Base-by-base conservation (phyloP, 1,140 invertebrate species). In the Tetramorium parvispinum region DNA sequence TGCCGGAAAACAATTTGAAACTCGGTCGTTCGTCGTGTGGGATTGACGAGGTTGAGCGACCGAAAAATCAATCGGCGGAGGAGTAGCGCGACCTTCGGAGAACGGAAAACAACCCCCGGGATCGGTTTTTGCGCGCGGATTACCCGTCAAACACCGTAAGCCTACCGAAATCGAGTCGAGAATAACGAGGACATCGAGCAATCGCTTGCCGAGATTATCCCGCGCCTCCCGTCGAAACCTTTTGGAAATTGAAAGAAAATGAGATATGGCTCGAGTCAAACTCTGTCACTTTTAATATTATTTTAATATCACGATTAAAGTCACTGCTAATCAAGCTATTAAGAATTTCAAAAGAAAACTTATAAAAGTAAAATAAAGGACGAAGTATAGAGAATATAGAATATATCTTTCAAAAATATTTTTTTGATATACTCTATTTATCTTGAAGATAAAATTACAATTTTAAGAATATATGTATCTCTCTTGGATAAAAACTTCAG, bases 111-210 rank as follows among this genome's bases (percentile, higher is more conserved):
- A 65, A 65, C 61, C 78, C 37, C 40, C 16, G 46, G 32, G 21
- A 53, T 78, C 71, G 40, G 43, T 46, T 55, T 87, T 85, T 85
- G 49, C 11, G 24, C 55, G 16, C 37, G 66, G 79, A 79, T 88
- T 70, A 79, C 18, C 8, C 78, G 46, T 65, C 59, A 55, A 63
- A 51, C 76, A 63, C 11, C 70, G 32, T 70, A 86, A 86, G 55
- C 82, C 61, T 37, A 24, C 1, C 68, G 57, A 89, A 89, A 89
- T 86, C 83, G 87, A 89, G 85, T 27, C 40, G 55, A 65, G 49
- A 46, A 57, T 83, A 87, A 87, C 79, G 77, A 81, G 83, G 21
- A 70, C 10, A 73, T 55, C 51, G 75, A 73, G 49, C 66, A 66
- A 85, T 89, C 83, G 49, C 43, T 59, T 59, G 55, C n/a, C 13